phyloP scores from a whole-genome alignment of 2,888 invertebrate species.

The Nomada ruficornis region DNA sequence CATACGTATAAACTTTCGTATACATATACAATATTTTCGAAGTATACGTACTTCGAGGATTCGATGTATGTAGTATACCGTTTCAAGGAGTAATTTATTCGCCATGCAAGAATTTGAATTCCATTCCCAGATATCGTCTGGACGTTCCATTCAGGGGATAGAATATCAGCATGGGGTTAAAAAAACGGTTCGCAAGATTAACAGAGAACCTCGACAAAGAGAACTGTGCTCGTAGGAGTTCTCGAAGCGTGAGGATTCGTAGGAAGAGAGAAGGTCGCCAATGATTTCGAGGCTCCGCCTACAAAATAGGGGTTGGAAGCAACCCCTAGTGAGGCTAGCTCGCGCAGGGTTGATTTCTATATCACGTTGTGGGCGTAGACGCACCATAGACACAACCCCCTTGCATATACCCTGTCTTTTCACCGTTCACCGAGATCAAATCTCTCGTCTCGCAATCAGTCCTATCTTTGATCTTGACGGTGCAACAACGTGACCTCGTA shows the following conservation, averaged over 20 bases:
- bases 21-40: not conserved
- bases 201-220: slow-evolving; percentile 27
- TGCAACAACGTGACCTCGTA: slow-evolving; percentile 47
- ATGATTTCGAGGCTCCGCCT: slow-evolving; percentile 77
- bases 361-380: slow-evolving; percentile 78
- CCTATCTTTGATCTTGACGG: slow-evolving; percentile 73
- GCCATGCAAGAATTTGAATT: not conserved
- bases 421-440: slow-evolving; percentile 74
- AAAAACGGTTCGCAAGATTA: slow-evolving; percentile 49
- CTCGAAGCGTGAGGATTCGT: slow-evolving; percentile 28
- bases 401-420: slow-evolving; percentile 66
- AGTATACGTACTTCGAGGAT: not conserved
- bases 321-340: slow-evolving; percentile 66
- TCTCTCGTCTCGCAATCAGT: slow-evolving; percentile 74
- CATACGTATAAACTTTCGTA: not conserved
- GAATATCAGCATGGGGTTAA: not conserved
- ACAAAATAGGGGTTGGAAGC: slow-evolving; percentile 68
- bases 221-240: slow-evolving; percentile 52
- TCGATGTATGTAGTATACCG: not conserved
- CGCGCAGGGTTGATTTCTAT: slow-evolving; percentile 75
- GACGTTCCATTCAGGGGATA: not conserved
- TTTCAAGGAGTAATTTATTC: not conserved
- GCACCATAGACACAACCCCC: slow-evolving; percentile 75
- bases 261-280: slow-evolving; percentile 63
- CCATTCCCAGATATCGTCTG: not conserved